Evolutionary conservation across 2,888 invertebrate genomes (phyloP), one percentile per base, ranked within the genome.

Genomic region (Pseudolycoriella hygida): DNA sequence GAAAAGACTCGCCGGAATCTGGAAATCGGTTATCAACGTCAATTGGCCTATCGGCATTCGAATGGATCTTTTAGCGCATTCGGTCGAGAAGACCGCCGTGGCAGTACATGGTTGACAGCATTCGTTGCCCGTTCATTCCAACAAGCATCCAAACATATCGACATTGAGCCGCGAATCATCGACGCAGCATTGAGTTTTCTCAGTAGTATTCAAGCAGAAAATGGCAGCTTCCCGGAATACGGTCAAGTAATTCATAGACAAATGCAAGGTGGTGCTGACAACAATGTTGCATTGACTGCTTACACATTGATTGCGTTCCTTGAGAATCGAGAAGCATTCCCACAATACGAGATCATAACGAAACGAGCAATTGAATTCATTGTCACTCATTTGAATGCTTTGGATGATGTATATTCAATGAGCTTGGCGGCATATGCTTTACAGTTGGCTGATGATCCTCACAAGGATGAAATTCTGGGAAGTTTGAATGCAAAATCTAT

Each of bases 11-110:
- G 61, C 2, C 53, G 50, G 30, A 56, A 56, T 51, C 53, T 66
- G 10, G 63, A 62, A 51, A 55, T 62, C 75, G 87, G 87, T 2
- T 86, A 83, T 55, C 84, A 84, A 55, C 72, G 80, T 8, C 82
- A 88, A 56, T 62, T 87, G 47, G 79, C 77, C 47, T n/a, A n/a
- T n/a, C n/a, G n/a, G n/a, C n/a, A n/a, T n/a, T n/a, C n/a, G n/a
- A n/a, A n/a, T n/a, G n/a, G 86, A 0, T 85, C 85, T 0, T 86
- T 84, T 62, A 84, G 85, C 38, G 84, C 86, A 0, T 88, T 87
- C 56, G 85, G 87, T 0, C 67, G 74, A 6, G 64, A 72, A 0
- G 78, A 79, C 55, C 56, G 65, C 0, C 58, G 67, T 0, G 79
- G 86, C 1, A 86, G 85, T 37, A 74, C 74, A 2, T 82, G 83